Conservation (phyloP, 2,113 vertebrate species). For the Calidris pugnax region DNA sequence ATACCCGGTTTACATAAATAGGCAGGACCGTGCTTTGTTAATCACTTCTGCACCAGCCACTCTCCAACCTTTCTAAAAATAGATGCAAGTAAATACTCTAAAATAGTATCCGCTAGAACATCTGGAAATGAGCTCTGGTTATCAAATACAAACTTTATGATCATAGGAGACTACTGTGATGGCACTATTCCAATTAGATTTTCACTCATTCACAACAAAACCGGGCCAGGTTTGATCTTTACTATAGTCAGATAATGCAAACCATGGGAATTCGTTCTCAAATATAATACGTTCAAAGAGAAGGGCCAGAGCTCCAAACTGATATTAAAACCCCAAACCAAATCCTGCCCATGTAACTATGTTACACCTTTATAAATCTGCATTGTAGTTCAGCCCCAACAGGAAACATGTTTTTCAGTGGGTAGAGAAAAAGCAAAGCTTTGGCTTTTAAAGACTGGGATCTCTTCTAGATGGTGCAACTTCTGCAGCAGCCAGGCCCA, state of each 20-base stretch:
- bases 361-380: background rate
- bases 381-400: background rate
- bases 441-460: background rate
- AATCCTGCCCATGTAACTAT: fast-evolving
- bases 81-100: background rate
- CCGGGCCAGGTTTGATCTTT: background rate
- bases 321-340: background rate
- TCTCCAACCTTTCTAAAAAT: background rate
- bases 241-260: background rate
- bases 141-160: background rate
- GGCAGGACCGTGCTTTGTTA: slow-evolving; percentile 20
- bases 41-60: background rate
- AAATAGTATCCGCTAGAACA: background rate
- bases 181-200: background rate
- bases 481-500: background rate
- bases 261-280: background rate
- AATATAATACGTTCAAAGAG: background rate
- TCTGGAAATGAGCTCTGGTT: slow-evolving; percentile 4
- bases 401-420: background rate
- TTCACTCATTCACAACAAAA: background rate
- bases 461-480: background rate
- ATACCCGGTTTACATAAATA: slow-evolving; percentile 27
- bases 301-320: background rate
- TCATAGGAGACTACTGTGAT: background rate
- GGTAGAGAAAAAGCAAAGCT: background rate